Conservation (phyloP, 2,888 invertebrate species). For the Druceiella hillmani region DNA sequence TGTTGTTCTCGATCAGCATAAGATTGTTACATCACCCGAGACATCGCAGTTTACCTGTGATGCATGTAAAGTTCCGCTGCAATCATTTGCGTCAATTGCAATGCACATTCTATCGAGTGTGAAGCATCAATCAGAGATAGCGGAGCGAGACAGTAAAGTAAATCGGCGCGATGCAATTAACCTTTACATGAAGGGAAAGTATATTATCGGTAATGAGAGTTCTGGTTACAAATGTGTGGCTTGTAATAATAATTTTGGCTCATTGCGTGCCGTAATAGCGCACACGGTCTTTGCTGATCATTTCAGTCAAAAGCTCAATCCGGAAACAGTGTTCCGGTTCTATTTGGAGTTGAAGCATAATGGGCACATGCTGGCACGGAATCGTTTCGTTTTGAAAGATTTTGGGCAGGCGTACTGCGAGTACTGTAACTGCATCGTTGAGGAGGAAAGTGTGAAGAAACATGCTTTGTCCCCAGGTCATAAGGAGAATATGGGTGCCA, state of each 20-base stretch:
- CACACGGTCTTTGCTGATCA: conserved; percentile 43
- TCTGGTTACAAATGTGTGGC: conserved; percentile 33
- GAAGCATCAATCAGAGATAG: conserved; percentile 34
- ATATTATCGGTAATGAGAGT: conserved; percentile 39
- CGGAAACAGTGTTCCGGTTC: conserved; percentile 43
- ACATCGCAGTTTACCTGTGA: conserved; percentile 29
- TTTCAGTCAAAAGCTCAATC: conserved; percentile 32
- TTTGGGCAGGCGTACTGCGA: conserved; percentile 45
- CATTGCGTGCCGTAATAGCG: conserved; percentile 36
- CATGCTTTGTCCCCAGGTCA: conserved; percentile 42
- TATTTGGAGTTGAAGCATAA: conserved; percentile 46
- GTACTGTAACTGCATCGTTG: conserved; percentile 37
- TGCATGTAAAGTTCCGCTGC: conserved; percentile 32
- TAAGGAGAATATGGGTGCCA: conserved; percentile 46
- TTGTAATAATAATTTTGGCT: conserved; percentile 37
- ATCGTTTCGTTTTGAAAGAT: conserved; percentile 41
- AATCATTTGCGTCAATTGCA: conserved; percentile 31
- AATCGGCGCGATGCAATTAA: conserved; percentile 43
- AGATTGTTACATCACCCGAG: conserved; percentile 27
- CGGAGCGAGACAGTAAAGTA: conserved; percentile 29
- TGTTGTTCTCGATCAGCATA: conserved; percentile 28
- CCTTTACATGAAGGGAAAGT: conserved; percentile 42
- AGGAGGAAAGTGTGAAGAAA: conserved; percentile 41
- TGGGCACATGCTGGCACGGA: conserved; percentile 39
- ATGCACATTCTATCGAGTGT: conserved; percentile 34